Evolutionary conservation across 1,140 invertebrate genomes (phyloP).

Genomic region (Elysia chlorotica): DNA sequence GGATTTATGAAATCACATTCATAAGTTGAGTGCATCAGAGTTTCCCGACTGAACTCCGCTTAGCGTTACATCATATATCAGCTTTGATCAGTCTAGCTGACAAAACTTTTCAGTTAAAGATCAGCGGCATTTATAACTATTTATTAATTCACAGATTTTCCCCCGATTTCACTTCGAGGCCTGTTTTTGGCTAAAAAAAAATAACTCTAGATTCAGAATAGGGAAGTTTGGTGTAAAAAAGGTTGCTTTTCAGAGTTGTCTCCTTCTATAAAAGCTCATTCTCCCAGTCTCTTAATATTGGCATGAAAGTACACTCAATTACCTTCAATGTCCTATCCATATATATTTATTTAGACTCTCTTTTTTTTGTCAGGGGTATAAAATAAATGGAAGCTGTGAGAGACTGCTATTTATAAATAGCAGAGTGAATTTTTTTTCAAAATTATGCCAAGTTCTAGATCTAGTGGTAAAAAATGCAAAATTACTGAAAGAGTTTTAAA

Average conservation of each 20-base stretch:
- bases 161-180: neutral
- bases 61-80: neutral
- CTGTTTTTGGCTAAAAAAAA: too few species aligned
- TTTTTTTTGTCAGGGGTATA: neutral
- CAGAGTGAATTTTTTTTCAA: neutral
- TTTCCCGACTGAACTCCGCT: neutral
- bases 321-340: neutral
- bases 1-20: neutral
- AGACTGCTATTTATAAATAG: neutral
- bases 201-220: too few species aligned
- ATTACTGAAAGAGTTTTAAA: neutral
- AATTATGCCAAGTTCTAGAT: neutral
- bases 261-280: too few species aligned
- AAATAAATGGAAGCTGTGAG: neutral
- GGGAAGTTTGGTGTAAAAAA: too few species aligned
- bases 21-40: neutral
- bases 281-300: too few species aligned
- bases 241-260: too few species aligned
- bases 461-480: neutral
- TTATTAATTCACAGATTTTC: too few species aligned
- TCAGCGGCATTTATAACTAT: neutral
- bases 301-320: neutral
- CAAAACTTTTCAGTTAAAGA: neutral
- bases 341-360: neutral
- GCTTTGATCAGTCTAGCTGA: neutral